Conservation (phyloP, 2,113 vertebrate genomes). For the Daubentonia madagascariensis region DNA sequence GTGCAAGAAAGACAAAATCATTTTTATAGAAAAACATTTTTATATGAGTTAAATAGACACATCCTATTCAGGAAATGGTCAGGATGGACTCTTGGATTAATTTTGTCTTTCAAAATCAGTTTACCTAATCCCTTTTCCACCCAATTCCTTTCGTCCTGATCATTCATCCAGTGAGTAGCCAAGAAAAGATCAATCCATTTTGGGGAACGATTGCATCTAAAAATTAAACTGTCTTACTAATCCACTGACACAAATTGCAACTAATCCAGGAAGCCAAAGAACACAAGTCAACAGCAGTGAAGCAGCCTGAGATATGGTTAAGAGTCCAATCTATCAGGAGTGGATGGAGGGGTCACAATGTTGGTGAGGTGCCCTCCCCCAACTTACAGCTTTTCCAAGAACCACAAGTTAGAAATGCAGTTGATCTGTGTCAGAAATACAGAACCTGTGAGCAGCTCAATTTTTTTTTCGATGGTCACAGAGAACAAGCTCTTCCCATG, state of each 20-base stretch:
- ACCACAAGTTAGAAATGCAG: not conserved
- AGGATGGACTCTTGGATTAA: not conserved
- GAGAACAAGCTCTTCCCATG: not conserved
- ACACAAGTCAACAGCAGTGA: not conserved
- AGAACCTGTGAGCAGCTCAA: not conserved
- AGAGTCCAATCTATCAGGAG: not conserved
- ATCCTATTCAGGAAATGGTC: not conserved
- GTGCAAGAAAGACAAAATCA: not conserved
- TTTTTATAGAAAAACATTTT: not conserved
- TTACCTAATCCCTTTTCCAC: not conserved
- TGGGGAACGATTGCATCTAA: not conserved
- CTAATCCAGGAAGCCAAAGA: not conserved
- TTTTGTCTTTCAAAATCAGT: not conserved
- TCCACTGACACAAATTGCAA: not conserved
- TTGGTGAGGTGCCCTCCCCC: not conserved
- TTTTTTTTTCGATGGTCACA: not conserved
- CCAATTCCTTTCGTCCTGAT: not conserved
- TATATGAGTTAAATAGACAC: not conserved
- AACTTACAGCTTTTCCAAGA: not conserved
- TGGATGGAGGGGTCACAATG: not conserved
- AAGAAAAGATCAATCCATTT: not conserved
- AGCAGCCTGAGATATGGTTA: not conserved
- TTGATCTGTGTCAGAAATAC: not conserved
- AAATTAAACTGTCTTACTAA: not conserved
- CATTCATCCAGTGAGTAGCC: not conserved